Conservation (phyloP, 2,113 vertebrate genomes). For the Notothenia rossii region DNA sequence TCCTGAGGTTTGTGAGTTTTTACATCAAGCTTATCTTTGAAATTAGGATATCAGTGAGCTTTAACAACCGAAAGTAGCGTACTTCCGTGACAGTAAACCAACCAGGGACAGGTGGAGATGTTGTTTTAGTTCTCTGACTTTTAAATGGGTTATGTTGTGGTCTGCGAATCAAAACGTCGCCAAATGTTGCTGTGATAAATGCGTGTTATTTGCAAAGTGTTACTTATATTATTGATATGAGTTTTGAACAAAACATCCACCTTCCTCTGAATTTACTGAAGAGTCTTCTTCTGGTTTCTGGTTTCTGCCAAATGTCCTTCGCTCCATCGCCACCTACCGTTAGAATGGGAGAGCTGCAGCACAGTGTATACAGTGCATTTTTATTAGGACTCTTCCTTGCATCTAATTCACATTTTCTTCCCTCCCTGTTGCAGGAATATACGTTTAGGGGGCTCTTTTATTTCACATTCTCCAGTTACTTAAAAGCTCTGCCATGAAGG, state of each 20-base stretch:
- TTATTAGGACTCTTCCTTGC: too few species aligned
- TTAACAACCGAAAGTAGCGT: not conserved
- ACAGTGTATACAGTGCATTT: not conserved
- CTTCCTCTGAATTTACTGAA: not conserved
- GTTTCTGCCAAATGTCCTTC: not conserved
- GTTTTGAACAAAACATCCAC: not conserved
- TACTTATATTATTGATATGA: not conserved
- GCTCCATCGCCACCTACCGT: constrained; percentile 15
- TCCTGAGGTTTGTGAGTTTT: not conserved
- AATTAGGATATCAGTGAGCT: not conserved
- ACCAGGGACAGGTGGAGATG: not conserved
- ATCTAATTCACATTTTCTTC: too few species aligned
- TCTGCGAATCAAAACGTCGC: not conserved
- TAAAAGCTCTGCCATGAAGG: too few species aligned
- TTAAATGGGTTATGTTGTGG: not conserved
- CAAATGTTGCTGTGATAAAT: not conserved
- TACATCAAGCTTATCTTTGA: not conserved
- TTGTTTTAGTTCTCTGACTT: not conserved
- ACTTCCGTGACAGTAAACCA: not conserved
- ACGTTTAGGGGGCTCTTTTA: too few species aligned
- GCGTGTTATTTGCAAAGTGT: not conserved
- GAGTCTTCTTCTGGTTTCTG: constrained; percentile 15
- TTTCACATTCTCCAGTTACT: too few species aligned
- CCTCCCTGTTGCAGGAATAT: too few species aligned
- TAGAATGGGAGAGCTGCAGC: not conserved